A percentile compares a stretch with the other conserved stretches of the same genome.
Evolutionary conservation across 1,140 invertebrate species (phyloP).

Genomic region (Cecropterus lyciades): DNA sequence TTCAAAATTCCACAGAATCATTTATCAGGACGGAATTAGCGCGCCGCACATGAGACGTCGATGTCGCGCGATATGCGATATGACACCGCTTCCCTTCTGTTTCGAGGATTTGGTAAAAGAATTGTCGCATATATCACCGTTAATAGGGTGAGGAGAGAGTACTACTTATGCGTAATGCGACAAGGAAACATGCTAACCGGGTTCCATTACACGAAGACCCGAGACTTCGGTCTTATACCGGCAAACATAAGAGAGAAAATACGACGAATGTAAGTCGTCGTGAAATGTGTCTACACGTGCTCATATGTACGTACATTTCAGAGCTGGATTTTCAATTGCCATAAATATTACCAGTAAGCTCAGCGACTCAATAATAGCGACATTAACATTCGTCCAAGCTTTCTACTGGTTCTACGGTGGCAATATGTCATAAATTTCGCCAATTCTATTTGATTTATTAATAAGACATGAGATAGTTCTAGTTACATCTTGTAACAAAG

Average conservation of each 20-base stretch:
- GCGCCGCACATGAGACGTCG: constrained; percentile 66
- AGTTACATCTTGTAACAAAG: constrained; percentile 18
- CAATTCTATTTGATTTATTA: constrained; percentile 36
- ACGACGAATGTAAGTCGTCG: not conserved
- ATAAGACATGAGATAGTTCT: constrained; percentile 32
- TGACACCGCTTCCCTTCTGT: constrained; percentile 75
- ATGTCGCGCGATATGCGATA: constrained; percentile 66
- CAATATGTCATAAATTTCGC: constrained; percentile 35
- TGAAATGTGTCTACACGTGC: constrained; percentile 24
- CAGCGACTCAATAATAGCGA: constrained; percentile 40
- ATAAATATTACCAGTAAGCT: constrained; percentile 66
- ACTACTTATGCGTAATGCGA: constrained; percentile 83
- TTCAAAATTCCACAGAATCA: constrained; percentile 65
- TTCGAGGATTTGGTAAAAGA: constrained; percentile 78
- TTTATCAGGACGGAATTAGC: constrained; percentile 78
- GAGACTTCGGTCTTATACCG: not conserved
- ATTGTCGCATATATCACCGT: constrained; percentile 82
- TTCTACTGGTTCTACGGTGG: constrained; percentile 28
- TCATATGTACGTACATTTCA: constrained; percentile 69
- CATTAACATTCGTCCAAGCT: constrained; percentile 37
- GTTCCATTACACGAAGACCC: not conserved
- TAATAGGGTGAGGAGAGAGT: constrained; percentile 83
- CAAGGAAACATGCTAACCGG: constrained; percentile 75
- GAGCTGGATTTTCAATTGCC: constrained; percentile 72
- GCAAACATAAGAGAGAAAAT: constrained; percentile 20